Conservation (phyloP, 2,113 vertebrate species). For the Esox niger region DNA sequence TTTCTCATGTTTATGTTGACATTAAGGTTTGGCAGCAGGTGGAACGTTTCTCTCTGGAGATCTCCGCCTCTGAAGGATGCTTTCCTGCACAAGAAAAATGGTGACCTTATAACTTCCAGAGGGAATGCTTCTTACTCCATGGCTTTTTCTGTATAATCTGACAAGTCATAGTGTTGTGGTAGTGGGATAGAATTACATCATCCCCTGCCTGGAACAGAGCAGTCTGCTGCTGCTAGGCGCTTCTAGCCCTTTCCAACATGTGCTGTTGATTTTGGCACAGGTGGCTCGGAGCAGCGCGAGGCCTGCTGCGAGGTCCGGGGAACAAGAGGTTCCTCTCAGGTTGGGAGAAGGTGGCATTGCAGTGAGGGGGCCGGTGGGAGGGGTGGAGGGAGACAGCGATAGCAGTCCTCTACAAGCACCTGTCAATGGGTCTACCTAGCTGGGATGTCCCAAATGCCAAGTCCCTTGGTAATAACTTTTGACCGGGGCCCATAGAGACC, state of each 20-base stretch:
- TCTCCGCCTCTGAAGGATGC: not conserved
- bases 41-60: slow-evolving; percentile 24
- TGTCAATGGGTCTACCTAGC: slow-evolving; percentile 24
- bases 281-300: slow-evolving; percentile 29
- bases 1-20: slow-evolving; percentile 32
- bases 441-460: too few species aligned
- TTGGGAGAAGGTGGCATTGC: slow-evolving; percentile 1
- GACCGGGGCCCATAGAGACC: too few species aligned
- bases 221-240: not conserved
- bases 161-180: not conserved
- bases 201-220: slow-evolving; percentile 24
- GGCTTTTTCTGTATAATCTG: not conserved
- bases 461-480: too few species aligned
- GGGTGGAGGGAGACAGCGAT: slow-evolving; percentile 4
- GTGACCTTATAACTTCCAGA: not conserved
- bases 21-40: slow-evolving; percentile 47
- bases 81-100: not conserved
- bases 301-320: slow-evolving; percentile 2
- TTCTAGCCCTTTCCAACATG: slow-evolving; percentile 33
- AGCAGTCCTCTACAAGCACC: slow-evolving; percentile 21
- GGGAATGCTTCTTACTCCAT: not conserved
- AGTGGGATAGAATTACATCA: slow-evolving; percentile 44
- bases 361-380: not conserved
- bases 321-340: slow-evolving; percentile 29
- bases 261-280: slow-evolving; percentile 54